Evolutionary conservation across 2,113 vertebrate genomes (phyloP).

Genomic region (Motacilla tschutschensis): DNA sequence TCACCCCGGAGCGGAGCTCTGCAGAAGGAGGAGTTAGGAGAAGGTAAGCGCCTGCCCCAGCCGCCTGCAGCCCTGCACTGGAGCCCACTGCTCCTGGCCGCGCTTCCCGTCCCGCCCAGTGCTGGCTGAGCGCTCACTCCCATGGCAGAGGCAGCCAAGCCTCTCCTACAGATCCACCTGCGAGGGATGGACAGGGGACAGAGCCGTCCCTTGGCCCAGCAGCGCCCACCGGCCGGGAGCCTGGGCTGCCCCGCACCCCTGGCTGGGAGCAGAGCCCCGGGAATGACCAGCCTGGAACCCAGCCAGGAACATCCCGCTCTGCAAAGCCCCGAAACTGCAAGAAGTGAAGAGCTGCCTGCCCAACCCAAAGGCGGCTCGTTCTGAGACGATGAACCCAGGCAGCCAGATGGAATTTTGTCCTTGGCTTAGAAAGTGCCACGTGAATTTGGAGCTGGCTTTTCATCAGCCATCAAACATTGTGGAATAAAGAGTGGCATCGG

Average conservation of each 20-base stretch:
- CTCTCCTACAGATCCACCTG: background rate
- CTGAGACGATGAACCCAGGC: background rate
- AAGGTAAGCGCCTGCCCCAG: background rate
- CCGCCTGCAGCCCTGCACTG: background rate
- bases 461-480: background rate
- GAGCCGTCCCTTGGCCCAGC: background rate
- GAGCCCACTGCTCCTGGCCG: background rate
- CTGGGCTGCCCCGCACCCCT: background rate
- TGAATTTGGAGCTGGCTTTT: background rate
- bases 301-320: fast-evolving
- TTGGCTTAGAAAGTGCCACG: background rate
- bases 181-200: background rate
- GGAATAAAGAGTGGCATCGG: background rate
- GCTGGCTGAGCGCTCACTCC: fast-evolving
- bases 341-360: background rate
- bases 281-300: background rate
- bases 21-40: background rate
- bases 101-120: conserved; percentile 18
- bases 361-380: background rate
- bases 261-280: background rate
- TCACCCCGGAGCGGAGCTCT: background rate
- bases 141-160: background rate
- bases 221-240: background rate
- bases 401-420: background rate
- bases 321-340: background rate